These are phyloP conservation scores for Habroteleia sp. DNA, from an alignment of 2,888 invertebrate species.

Conservation along the genomic window DNA sequence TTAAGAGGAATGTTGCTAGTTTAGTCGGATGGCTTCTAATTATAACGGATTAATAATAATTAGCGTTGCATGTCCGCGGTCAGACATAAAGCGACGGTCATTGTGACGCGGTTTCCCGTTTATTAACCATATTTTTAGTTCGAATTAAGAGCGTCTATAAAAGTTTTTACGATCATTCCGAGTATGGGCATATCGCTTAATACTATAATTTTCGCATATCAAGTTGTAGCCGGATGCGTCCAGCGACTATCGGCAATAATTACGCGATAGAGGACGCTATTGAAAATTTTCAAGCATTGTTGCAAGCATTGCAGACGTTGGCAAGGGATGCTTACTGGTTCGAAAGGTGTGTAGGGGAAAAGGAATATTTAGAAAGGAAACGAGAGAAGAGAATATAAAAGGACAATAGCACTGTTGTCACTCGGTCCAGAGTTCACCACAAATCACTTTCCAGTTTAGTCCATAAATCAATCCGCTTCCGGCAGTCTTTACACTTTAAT, in stretches of 20 bases:
- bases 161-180: slow-evolving; percentile 3
- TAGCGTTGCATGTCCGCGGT: too few relatives aligned
- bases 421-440: slow-evolving; percentile 22
- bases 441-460: slow-evolving; percentile 43
- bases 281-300: slow-evolving; percentile 29
- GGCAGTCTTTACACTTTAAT: slow-evolving; percentile 57
- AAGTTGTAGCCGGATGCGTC: slow-evolving; percentile 4
- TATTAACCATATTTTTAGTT: slow-evolving; percentile 18
- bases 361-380: neutral
- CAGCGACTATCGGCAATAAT: too few relatives aligned
- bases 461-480: slow-evolving; percentile 36
- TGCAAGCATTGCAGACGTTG: too few relatives aligned
- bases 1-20: slow-evolving; percentile 46
- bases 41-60: slow-evolving; percentile 43
- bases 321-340: too few relatives aligned
- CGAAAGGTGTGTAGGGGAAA: neutral
- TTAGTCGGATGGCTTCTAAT: slow-evolving; percentile 35
- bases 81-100: too few relatives aligned
- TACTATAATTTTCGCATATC: slow-evolving; percentile 17
- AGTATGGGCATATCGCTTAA: neutral
- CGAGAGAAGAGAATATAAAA: neutral
- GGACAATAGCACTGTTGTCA: slow-evolving; percentile 14
- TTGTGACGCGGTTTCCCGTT: too few relatives aligned
- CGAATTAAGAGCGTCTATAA: slow-evolving; percentile 9
- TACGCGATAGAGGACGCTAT: too few relatives aligned